Evolutionary conservation across 2,797 vertebrate genomes (phyloP).

Genomic region (Hozukius guyotensis): DNA sequence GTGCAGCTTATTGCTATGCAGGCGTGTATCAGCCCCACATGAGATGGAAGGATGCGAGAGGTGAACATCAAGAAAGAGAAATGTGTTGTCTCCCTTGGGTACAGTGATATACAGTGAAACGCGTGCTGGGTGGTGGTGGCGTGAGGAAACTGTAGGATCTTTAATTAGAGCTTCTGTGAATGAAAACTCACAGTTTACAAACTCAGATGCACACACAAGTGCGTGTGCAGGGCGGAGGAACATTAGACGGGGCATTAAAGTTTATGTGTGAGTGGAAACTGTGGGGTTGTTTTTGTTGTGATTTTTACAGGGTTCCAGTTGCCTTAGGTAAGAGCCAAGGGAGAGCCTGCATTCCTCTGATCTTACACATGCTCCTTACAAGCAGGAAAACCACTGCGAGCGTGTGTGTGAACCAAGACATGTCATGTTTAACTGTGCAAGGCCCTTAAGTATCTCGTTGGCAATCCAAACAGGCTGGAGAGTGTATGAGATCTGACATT

Average conservation of each 20-base stretch:
- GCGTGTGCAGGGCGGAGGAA: constrained; percentile 25
- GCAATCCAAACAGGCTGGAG: constrained; percentile 24
- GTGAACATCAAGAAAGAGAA: neutral
- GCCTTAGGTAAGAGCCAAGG: constrained; percentile 65
- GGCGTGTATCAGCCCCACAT: neutral
- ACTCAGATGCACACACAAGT: constrained; percentile 8
- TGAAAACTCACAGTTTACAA: constrained; percentile 50
- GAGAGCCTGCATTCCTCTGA: constrained; percentile 70
- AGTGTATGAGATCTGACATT: constrained; percentile 27
- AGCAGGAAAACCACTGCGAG: constrained; percentile 55
- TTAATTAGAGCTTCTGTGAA: constrained; percentile 52
- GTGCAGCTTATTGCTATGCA: neutral
- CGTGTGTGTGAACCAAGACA: constrained; percentile 13
- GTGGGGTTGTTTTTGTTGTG: constrained; percentile 65
- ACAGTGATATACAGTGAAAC: neutral
- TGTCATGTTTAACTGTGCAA: constrained; percentile 27
- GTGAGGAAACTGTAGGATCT: constrained; percentile 27
- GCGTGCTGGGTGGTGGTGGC: constrained; percentile 5
- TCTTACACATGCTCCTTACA: constrained; percentile 57
- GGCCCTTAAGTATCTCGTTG: constrained; percentile 32
- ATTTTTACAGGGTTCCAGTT: constrained; percentile 68
- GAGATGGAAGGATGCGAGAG: neutral
- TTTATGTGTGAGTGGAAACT: constrained; percentile 76
- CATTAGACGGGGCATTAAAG: constrained; percentile 68
- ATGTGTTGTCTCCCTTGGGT: neutral